phyloP scores from a whole-genome alignment of 2,797 vertebrate genomes.

The Chelidonichthys spinosus region DNA sequence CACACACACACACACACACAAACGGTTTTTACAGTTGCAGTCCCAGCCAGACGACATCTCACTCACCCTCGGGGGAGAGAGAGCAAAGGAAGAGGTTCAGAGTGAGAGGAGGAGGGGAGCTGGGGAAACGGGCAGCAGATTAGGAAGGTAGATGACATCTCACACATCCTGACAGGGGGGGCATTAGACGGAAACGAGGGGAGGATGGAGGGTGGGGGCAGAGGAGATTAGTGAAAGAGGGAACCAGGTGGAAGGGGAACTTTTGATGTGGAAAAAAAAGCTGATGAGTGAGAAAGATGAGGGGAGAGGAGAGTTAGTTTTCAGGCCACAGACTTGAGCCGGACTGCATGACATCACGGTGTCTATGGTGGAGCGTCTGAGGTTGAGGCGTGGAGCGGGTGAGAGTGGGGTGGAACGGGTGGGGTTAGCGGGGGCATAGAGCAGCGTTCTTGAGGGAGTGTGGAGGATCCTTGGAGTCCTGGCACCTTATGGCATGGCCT shows the following conservation, averaged over 20 bases:
- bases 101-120: slow-evolving; percentile 15
- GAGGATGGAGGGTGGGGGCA: slow-evolving; percentile 16
- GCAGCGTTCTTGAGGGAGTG: slow-evolving; percentile 82
- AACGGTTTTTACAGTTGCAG: slow-evolving; percentile 31
- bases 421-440: slow-evolving; percentile 75
- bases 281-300: slow-evolving; percentile 3
- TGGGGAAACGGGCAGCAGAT: slow-evolving; percentile 30
- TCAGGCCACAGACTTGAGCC: slow-evolving; percentile 27
- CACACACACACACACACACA: slow-evolving; percentile 48
- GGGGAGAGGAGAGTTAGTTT: slow-evolving; percentile 17
- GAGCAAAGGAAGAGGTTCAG: slow-evolving; percentile 54
- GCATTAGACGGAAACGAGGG: slow-evolving; percentile 24
- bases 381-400: slow-evolving; percentile 41
- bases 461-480: slow-evolving; percentile 79
- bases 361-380: slow-evolving; percentile 45
- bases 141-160: slow-evolving; percentile 62
- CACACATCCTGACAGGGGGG: slow-evolving; percentile 57
- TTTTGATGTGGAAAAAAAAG: slow-evolving; percentile 33
- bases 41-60: slow-evolving; percentile 73
- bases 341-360: slow-evolving; percentile 21
- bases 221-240: slow-evolving; percentile 29
- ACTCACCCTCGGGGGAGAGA: slow-evolving; percentile 52
- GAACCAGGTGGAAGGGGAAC: slow-evolving; percentile 41
- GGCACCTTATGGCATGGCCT: slow-evolving; percentile 86
- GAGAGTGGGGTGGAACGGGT: slow-evolving; percentile 33